Evolutionary conservation across 2,797 vertebrate species (phyloP), one percentile per base, ranked within the genome.

Genomic region (Manis crassicaudata): DNA sequence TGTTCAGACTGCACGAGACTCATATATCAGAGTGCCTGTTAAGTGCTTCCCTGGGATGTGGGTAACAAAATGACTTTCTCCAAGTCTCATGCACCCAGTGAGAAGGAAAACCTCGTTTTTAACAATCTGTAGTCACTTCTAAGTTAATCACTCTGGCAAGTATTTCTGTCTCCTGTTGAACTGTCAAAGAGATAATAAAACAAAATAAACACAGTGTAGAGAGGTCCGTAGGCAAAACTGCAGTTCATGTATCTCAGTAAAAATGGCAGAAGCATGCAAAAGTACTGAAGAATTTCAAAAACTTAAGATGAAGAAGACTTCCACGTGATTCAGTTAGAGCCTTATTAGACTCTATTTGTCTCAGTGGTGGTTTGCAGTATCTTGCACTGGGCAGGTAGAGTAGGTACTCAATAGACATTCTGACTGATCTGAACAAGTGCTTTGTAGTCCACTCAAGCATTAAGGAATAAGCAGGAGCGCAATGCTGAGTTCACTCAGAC

Each of bases 181-280:
- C 0, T 86, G 90, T 83, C 88, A 93, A 90, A 83, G 29, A 92
- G 60, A 67, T 43, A 68, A 63, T 87, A 92, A 81, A 92, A 67
- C 75, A 89, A 90, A 87, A 43, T 40, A 84, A 90, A 94, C 37
- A 65, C 2, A 1, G 20, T n/a, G 2, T 23, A 46, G 20, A 56
- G 54, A 79, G 58, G 73, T 58, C 56, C 77, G 29, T 17, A 37
- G 79, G 79, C 29, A 50, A 92, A 95, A 75, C 8, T 43, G 27
- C 7, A 82, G 58, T 27, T 56, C 50, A 52, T 25, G 27, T 2
- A 12, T 40, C 21, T 70, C 21, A 17, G 56, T 52, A 77, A 94
- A 77, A 77, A 85, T 37, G 52, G 58, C 72, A 94, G 54, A 3
- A 79, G 6, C 32, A 29, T 35, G 77, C 23, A 67, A 65, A 94